Conservation (phyloP, 2,113 vertebrate species). For the Rhombomys opimus region DNA sequence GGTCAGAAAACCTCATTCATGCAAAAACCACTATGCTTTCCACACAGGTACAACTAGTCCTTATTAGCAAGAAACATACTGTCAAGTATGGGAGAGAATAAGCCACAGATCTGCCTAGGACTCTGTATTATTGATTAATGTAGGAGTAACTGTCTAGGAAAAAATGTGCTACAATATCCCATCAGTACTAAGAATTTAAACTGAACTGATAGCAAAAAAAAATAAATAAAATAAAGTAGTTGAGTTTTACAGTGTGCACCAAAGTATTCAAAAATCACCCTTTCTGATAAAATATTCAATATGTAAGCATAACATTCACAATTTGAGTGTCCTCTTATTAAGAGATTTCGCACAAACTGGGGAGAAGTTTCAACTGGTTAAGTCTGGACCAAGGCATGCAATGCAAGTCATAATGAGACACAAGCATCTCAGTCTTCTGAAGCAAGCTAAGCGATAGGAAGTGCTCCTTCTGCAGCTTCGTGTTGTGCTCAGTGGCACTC, state of each 20-base stretch:
- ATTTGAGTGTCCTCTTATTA: background rate
- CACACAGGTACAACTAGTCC: background rate
- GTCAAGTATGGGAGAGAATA: background rate
- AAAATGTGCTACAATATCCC: slow-evolving; percentile 14
- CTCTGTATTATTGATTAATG: slow-evolving; percentile 39
- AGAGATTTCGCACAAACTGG: slow-evolving; percentile 22
- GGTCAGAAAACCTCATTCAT: background rate
- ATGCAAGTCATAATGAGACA: slow-evolving; percentile 75
- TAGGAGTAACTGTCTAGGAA: background rate
- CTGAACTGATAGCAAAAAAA: background rate
- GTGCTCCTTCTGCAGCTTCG: background rate
- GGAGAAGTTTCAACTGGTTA: slow-evolving; percentile 36
- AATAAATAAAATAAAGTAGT: background rate
- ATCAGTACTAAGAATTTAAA: slow-evolving; percentile 59
- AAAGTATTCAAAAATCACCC: slow-evolving; percentile 24
- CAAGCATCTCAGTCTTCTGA: slow-evolving; percentile 58
- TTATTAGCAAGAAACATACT: slow-evolving; percentile 28
- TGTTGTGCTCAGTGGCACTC: slow-evolving; percentile 70
- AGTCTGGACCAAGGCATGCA: background rate
- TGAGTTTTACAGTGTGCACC: background rate
- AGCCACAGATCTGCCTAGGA: background rate
- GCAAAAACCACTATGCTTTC: background rate
- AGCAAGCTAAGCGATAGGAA: slow-evolving; percentile 63
- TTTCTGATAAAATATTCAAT: slow-evolving; percentile 61
- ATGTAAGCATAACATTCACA: slow-evolving; percentile 23